These are phyloP conservation scores for Schizothorax lantsangensis DNA, from an alignment of 2,797 vertebrate species.

Conservation along the genomic window DNA sequence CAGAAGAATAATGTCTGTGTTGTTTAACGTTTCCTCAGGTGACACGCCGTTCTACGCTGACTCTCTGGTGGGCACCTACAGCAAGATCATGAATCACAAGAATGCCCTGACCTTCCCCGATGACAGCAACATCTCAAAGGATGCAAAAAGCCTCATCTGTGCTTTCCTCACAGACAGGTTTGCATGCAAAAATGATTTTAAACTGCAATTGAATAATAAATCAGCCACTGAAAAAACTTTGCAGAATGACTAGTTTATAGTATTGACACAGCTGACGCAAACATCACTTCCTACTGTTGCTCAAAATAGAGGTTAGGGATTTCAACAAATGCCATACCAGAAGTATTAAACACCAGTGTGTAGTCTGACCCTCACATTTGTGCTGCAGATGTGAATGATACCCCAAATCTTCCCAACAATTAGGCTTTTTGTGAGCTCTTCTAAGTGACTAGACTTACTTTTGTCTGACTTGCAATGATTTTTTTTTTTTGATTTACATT, in stretches of 20 bases:
- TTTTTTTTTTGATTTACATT: background rate
- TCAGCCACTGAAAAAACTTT: background rate
- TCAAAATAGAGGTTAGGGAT: background rate
- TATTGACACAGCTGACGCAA: background rate
- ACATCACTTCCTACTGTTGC: background rate
- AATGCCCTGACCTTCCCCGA: slow-evolving; percentile 96
- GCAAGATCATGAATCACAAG: slow-evolving; percentile 99
- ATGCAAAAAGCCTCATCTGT: slow-evolving; percentile 98
- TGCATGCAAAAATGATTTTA: background rate
- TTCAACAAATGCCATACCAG: background rate
- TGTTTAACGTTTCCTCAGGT: slow-evolving; percentile 75
- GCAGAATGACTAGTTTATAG: background rate
- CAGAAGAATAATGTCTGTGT: background rate
- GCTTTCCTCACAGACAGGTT: slow-evolving; percentile 97
- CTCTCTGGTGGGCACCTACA: slow-evolving; percentile 97
- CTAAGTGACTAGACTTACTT: background rate
- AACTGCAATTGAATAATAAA: background rate
- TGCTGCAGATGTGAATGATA: background rate
- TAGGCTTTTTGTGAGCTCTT: background rate
- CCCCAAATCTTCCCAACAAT: background rate
- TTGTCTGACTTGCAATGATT: background rate
- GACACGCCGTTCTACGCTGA: slow-evolving; percentile 99
- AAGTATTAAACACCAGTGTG: background rate
- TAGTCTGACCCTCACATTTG: background rate
- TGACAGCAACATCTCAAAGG: slow-evolving; percentile 96